Evolutionary conservation across 2,113 vertebrate genomes (phyloP), one percentile per base, ranked within the genome.

Genomic region (Aspiorhynchus laticeps): DNA sequence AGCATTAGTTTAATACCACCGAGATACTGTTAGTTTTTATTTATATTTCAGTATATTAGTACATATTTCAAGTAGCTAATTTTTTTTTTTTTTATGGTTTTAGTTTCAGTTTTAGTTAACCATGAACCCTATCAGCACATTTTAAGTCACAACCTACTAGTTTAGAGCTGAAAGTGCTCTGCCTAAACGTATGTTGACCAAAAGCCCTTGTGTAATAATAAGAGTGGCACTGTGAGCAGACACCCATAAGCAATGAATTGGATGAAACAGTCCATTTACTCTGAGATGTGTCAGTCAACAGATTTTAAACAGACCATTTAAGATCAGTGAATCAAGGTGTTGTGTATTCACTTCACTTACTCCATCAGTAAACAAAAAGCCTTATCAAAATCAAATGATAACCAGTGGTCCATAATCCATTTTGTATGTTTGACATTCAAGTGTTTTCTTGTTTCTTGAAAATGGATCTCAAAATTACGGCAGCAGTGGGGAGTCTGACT

Each of bases 391-490:
- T 77, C 83, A 43, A 80, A 48, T 21, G 63, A 86, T 67, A 71
- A 80, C 80, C 78, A 67, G 53, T 38, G 86, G 82, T 75, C 67
- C 75, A 80, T 88, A 67, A 88, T 88, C 78, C 41, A 80, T 84
- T 85, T n/a, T 31, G 36, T 51, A 43, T 84, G 63, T 74, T 28
- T 86, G 85, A 63, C 67, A 63, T 84, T 80, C 26, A 46, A 75
- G 81, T 81, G 73, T 65, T 84, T 82, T 84, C 83, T 79, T 85
- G 86, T 87, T 48, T 77, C 77, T 81, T 67, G 71, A 87, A 89
- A 89, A 81, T 87, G 69, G 77, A 84, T 73, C 71, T 67, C 65
- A 84, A 89, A 85, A 87, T 83, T 46, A 73, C 56, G 24, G 26
- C 69, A 87, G 12, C 83, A 78, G 88, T 43, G 61, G 84, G 83